Evolutionary conservation across 2,113 vertebrate species (phyloP).

Genomic region (Centropus bengalensis): DNA sequence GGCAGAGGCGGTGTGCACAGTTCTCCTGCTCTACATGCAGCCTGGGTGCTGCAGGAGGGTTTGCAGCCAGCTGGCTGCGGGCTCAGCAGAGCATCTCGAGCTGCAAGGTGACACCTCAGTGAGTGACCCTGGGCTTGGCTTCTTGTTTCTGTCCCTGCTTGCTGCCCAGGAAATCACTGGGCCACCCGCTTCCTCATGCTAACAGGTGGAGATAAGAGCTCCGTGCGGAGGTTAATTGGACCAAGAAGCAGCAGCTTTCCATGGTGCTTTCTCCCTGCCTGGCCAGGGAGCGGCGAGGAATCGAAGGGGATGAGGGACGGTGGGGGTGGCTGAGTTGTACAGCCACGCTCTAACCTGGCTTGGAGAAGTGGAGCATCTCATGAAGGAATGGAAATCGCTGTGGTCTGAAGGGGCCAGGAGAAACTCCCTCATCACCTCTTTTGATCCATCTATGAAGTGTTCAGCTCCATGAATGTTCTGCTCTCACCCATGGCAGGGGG

Average conservation of each 20-base stretch:
- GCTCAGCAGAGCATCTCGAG: background rate
- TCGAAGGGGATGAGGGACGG: background rate
- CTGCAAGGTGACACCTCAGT: background rate
- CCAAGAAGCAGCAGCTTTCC: background rate
- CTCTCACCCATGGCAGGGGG: no score
- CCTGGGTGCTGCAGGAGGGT: background rate
- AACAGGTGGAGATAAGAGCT: background rate
- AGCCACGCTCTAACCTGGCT: background rate
- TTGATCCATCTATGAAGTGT: background rate
- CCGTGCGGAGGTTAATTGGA: background rate
- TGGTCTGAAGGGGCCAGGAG: background rate
- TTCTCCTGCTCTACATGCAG: slow-evolving; percentile 10
- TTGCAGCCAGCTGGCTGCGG: background rate
- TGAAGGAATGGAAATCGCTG: background rate
- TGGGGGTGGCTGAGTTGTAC: background rate
- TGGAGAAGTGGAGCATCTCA: background rate
- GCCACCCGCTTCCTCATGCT: background rate
- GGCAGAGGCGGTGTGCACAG: background rate
- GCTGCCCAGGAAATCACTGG: background rate
- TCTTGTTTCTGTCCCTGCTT: background rate
- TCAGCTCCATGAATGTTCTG: background rate
- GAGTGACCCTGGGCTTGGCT: background rate
- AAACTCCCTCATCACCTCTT: background rate
- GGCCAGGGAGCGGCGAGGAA: background rate
- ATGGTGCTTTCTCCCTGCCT: rapidly evolving